Base-by-base conservation (phyloP, 2,113 vertebrate genomes). In the Tylochromis polylepis region DNA sequence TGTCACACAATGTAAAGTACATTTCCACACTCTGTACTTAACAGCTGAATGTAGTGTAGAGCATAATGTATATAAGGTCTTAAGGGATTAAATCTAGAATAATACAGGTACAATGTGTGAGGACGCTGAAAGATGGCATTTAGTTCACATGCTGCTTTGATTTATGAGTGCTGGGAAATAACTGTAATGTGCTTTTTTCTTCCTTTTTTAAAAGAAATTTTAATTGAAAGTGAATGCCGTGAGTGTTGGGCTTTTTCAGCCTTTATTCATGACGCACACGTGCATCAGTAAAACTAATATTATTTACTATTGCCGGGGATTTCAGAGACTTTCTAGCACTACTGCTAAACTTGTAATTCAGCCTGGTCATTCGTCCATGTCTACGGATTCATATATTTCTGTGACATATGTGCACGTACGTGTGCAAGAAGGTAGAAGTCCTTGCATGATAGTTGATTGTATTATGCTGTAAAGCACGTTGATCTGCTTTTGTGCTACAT, bases 1-100 rank as follows among this genome's bases (percentile, higher is more conserved):
- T 91, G 92, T 91, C 85, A 92, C 92, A 94, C 93, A 94, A 93
- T 94, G 93, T 94, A 93, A 94, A 94, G 90, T 93, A 94, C 91
- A 94, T 95, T 94, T 94, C 88, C 92, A 93, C 92, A 92, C 87
- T 87, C 89, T 91, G 91, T 90, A 83, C 91, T 94, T 93, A 93
- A 92, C 88, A 84, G 89, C 89, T 92, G 88, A 94, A 93, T 91
- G 86, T 83, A 90, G 91, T 93, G 92, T 91, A 62, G 89, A 92
- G 89, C 91, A 91, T 88, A 92, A 92, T 94, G 87, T 92, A 91
- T 80, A 81, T 80, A 84, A 79, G 90, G 90, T 88, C 81, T 95
- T 95, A 95, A 88, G 90, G 88, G 92, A 89, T 94, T 94, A 94
- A 91, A 89, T 82, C 79, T 55, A 55, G 86, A 93, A 90, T 87